phyloP scores from a whole-genome alignment of 2,797 vertebrate genomes.

The Okamejei kenojei region DNA sequence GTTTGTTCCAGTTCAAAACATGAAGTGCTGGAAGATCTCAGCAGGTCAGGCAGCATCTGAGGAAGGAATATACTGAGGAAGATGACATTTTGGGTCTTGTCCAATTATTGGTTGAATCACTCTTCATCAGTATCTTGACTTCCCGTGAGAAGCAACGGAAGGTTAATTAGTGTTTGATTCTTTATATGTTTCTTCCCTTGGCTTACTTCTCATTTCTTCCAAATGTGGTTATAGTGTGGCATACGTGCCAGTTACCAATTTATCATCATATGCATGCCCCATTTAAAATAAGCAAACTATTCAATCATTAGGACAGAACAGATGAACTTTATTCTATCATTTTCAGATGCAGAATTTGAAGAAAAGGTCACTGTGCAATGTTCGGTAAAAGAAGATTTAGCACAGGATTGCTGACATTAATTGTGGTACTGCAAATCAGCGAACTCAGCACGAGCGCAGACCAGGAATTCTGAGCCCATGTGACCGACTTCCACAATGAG shows the following conservation, averaged over 20 bases:
- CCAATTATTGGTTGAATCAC: not conserved
- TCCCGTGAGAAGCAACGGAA: not conserved
- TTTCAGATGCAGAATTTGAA: not conserved
- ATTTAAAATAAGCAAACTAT: not conserved
- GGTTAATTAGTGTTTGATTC: not conserved
- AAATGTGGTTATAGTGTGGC: not conserved
- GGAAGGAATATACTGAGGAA: no score
- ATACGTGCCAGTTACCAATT: not conserved
- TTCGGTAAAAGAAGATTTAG: not conserved
- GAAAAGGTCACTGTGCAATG: not conserved
- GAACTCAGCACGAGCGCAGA: not conserved
- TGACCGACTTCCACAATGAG: not conserved
- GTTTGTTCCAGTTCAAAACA: no score
- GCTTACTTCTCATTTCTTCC: not conserved
- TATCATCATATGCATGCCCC: not conserved
- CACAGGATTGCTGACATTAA: not conserved
- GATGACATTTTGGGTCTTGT: not conserved
- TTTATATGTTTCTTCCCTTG: not conserved
- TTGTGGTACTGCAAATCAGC: not conserved
- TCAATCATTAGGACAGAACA: slow-evolving; percentile 15
- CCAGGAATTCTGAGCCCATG: not conserved
- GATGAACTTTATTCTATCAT: not conserved
- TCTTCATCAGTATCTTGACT: not conserved
- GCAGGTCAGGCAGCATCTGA: no score
- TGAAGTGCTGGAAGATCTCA: no score